phyloP scores from a whole-genome alignment of 2,113 vertebrate species.

The Mormoops blainvillei region DNA sequence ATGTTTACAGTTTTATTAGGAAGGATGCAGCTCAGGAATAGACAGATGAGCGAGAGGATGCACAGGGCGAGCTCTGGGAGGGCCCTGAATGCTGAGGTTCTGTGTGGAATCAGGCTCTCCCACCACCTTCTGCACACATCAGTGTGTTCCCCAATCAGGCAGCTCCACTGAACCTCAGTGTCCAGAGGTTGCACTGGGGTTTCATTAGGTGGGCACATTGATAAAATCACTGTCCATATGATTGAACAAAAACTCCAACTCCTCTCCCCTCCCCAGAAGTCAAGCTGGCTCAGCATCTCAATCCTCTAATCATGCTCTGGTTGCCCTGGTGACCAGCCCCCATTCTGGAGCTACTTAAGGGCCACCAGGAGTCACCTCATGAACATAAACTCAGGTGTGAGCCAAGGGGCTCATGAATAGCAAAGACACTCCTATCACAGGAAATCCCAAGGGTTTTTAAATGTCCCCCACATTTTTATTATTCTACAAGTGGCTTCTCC shows the following conservation, averaged over 20 bases:
- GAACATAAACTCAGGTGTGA: background rate
- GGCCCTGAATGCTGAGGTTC: background rate
- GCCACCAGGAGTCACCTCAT: background rate
- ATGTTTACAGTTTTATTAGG: background rate
- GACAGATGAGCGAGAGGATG: no score
- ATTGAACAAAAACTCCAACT: background rate
- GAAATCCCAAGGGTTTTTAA: background rate
- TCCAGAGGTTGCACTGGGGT: background rate
- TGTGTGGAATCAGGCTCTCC: background rate
- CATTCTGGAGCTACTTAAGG: background rate
- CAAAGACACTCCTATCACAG: background rate
- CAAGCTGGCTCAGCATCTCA: background rate
- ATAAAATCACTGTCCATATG: background rate
- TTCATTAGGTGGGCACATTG: background rate
- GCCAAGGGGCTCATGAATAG: background rate
- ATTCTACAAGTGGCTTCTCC: background rate
- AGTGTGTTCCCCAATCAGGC: no score
- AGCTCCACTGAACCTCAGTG: background rate
- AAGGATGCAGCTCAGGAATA: background rate
- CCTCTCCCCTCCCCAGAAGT: background rate
- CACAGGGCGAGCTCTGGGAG: background rate
- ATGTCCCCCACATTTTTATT: background rate
- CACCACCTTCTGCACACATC: no score
- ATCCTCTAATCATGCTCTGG: background rate
- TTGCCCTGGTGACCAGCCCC: background rate